These are phyloP conservation scores for Hemithea aestivaria DNA, from an alignment of 2,888 invertebrate species.

Conservation along the genomic window DNA sequence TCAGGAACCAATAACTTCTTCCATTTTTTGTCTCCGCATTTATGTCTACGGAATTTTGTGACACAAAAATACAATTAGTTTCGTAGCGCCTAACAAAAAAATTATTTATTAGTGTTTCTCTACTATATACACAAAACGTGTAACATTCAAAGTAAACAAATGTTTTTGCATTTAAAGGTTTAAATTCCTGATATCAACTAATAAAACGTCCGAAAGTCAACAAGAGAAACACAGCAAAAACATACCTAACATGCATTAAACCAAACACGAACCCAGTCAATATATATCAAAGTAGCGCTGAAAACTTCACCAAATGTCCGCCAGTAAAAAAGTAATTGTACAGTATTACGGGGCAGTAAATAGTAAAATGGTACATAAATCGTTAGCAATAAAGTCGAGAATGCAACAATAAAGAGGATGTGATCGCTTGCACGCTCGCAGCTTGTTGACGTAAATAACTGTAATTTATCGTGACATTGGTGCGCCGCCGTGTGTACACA, in stretches of 20 bases:
- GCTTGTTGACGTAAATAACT: conserved; percentile 30
- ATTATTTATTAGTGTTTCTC: too few species aligned
- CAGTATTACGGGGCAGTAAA: conserved; percentile 43
- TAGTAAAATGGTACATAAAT: conserved; percentile 39
- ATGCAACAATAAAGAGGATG: conserved; percentile 48
- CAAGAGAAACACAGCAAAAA: too few species aligned
- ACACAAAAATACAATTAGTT: too few species aligned
- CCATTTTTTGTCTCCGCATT: too few species aligned
- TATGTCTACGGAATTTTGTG: too few species aligned
- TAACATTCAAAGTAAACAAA: too few species aligned
- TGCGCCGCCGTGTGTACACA: conserved; percentile 18
- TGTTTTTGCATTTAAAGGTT: too few species aligned
- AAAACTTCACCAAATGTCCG: conserved; percentile 18
- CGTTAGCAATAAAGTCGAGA: conserved; percentile 48
- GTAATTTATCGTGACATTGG: conserved; percentile 37
- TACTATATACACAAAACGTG: too few species aligned
- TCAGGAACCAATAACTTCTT: too few species aligned
- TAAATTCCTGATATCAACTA: too few species aligned
- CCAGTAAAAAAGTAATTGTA: conserved; percentile 35
- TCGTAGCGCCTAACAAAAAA: too few species aligned
- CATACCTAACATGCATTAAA: conserved; percentile 13
- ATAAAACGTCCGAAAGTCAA: too few species aligned
- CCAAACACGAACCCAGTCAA: conserved; percentile 13
- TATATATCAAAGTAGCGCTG: conserved; percentile 21
- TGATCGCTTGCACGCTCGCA: conserved; percentile 25